Conservation (phyloP, 2,888 invertebrate genomes). For the Cheilosia grossa region DNA sequence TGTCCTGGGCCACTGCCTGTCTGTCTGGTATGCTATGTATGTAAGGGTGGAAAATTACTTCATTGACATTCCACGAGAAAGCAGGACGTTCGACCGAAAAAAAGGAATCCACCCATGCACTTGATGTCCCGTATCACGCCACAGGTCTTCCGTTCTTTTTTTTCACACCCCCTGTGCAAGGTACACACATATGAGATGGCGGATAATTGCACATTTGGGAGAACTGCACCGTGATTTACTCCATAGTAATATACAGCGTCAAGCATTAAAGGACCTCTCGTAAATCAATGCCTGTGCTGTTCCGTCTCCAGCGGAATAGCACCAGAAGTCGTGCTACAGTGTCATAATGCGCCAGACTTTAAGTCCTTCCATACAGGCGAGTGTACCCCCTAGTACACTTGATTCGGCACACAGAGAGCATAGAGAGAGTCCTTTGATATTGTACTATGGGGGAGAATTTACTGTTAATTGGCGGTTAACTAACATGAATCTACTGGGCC, state of each 20-base stretch:
- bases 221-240: slow-evolving; percentile 66
- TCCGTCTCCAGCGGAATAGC: slow-evolving; percentile 19
- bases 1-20: slow-evolving; percentile 19
- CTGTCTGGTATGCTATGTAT: slow-evolving; percentile 40
- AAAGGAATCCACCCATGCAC: slow-evolving; percentile 54
- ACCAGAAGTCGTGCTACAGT: slow-evolving; percentile 65
- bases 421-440: slow-evolving; percentile 54
- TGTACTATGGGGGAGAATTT: slow-evolving; percentile 60
- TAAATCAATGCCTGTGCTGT: slow-evolving; percentile 55
- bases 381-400: slow-evolving; percentile 52
- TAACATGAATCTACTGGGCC: slow-evolving; percentile 70
- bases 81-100: not conserved
- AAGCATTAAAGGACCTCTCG: slow-evolving; percentile 62
- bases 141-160: slow-evolving; percentile 50
- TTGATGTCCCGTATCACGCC: slow-evolving; percentile 60
- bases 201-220: slow-evolving; percentile 69
- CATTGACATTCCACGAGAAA: slow-evolving; percentile 58
- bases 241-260: slow-evolving; percentile 44
- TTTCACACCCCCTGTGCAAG: not conserved
- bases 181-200: slow-evolving; percentile 8
- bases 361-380: slow-evolving; percentile 51
- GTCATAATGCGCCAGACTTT: slow-evolving; percentile 63
- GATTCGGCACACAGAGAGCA: slow-evolving; percentile 29
- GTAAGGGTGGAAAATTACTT: slow-evolving; percentile 48
- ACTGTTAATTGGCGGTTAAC: slow-evolving; percentile 74